These are phyloP conservation scores for Pseudolaguvia tuberculata DNA, from an alignment of 2,113 vertebrate genomes.

Conservation along the genomic window DNA sequence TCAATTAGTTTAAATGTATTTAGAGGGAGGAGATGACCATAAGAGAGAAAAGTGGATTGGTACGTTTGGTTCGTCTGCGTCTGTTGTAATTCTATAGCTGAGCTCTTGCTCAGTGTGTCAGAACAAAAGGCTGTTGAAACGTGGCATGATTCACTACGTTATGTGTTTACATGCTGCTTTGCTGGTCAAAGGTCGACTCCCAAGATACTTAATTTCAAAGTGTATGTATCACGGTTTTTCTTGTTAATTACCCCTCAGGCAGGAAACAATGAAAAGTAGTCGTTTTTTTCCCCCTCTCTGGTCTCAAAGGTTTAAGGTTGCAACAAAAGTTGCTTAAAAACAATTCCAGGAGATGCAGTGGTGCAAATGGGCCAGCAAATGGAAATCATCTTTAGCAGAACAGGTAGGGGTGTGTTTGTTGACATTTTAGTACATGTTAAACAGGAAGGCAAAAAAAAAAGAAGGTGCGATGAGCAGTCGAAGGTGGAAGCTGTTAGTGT, in stretches of 20 bases:
- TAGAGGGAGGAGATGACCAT: conserved; percentile 27
- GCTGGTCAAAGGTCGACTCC: conserved; percentile 47
- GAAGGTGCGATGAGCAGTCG: background rate
- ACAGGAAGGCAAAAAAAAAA: conserved; percentile 28
- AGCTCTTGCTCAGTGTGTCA: conserved; percentile 1
- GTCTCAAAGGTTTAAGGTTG: conserved; percentile 24
- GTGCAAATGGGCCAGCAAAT: conserved; percentile 63
- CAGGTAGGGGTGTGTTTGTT: conserved; percentile 66
- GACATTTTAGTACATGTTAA: conserved; percentile 40
- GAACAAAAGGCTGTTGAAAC: conserved; percentile 25
- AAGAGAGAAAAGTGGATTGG: background rate
- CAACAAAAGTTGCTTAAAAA: no score
- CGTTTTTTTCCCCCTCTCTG: conserved; percentile 12
- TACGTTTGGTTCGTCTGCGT: background rate
- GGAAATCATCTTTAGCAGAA: conserved; percentile 59
- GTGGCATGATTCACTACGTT: conserved; percentile 31
- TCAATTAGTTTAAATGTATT: conserved; percentile 50
- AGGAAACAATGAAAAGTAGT: background rate
- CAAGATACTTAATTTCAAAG: conserved; percentile 34
- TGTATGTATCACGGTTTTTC: conserved; percentile 1
- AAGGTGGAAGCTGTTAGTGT: background rate
- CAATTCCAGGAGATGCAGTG: conserved; percentile 74
- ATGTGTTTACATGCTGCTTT: conserved; percentile 29
- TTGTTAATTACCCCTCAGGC: background rate
- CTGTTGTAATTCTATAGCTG: background rate